Evolutionary conservation across 1,140 invertebrate species (phyloP), one percentile per base, ranked within the genome.

Genomic region (Aphaenogaster floridana): DNA sequence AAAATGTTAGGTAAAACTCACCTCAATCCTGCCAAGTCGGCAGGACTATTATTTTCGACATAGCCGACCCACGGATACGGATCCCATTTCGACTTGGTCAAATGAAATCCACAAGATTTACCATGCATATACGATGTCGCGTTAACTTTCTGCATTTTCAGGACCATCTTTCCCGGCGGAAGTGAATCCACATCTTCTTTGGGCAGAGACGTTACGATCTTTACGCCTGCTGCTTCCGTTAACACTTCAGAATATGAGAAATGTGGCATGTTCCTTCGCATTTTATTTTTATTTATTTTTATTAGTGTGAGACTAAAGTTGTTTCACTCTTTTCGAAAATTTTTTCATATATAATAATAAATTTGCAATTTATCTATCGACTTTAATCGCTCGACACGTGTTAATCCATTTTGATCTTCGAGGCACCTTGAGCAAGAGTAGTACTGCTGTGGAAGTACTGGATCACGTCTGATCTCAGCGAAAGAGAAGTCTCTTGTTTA

Each of bases 41-140:
- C 94, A 8, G 94, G 91, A 74, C 94, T 95, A 48, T 86, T 90
- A n/a, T 78, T 88, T 28, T 96, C 93, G 13, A 95, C 92, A 9
- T 91, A 91, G 68, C 94, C 94, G 71, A 97, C 95, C 97, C 97
- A 97, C 48, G 97, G 97, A 95, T 97, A 97, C 6, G 97, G 97
- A 94, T 97, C 97, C 97, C 97, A 97, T 91, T 97, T 97, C 34
- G 96, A 97, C 81, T 97, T 95, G 1, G 96, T 96, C 63, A 97
- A 93, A 91, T 97, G 96, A 94, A 97, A 97, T 28, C 97, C 97
- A 50, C 96, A 96, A 39, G 95, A 92, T 86, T 93, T 93, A 50
- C 64, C 86, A 28, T 90, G 89, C 6, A 89, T 85, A 0, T 81
- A 63, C 6, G 71, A 48, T n/a, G 45, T 36, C 50, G 54, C 21